Evolutionary conservation across 2,888 invertebrate genomes (phyloP).

Genomic region (Leucophenga montana): DNA sequence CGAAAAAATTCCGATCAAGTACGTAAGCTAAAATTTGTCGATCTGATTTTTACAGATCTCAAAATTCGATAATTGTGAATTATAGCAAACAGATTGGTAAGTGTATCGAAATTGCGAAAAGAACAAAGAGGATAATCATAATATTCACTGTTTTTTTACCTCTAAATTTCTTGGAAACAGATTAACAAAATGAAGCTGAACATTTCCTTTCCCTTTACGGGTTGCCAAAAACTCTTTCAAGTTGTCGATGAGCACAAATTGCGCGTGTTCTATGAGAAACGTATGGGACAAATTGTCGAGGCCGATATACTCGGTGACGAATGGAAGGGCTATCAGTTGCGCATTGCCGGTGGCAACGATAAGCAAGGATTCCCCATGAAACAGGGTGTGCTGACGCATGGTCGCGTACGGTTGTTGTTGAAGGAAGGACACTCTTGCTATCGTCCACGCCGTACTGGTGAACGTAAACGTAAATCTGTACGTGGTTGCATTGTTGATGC

Average conservation of each 20-base stretch:
- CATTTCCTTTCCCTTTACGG: slow-evolving; percentile 98
- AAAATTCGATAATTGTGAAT: too few species aligned
- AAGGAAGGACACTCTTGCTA: slow-evolving; percentile 98
- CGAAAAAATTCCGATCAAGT: too few species aligned
- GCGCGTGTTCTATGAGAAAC: slow-evolving; percentile 97
- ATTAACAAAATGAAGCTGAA: slow-evolving; percentile 81
- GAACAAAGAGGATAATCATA: too few species aligned
- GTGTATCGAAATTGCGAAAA: too few species aligned
- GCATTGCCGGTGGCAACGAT: slow-evolving; percentile 98
- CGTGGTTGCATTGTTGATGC: slow-evolving; percentile 99
- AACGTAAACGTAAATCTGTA: slow-evolving; percentile 98
- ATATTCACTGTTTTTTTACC: slow-evolving; percentile 71
- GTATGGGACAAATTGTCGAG: slow-evolving; percentile 97
- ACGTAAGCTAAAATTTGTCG: too few species aligned
- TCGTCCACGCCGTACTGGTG: slow-evolving; percentile 94
- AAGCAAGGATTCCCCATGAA: slow-evolving; percentile 99
- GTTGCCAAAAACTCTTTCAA: slow-evolving; percentile 98
- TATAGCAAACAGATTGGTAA: too few species aligned
- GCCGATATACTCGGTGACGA: slow-evolving; percentile 97
- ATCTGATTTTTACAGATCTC: too few species aligned
- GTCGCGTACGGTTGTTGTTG: slow-evolving; percentile 94
- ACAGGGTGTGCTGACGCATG: slow-evolving; percentile 96
- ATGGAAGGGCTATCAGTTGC: slow-evolving; percentile 98
- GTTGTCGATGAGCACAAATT: slow-evolving; percentile 98
- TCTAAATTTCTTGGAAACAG: slow-evolving; percentile 66